Conservation (phyloP, 53 echinoderm and acorn worm genomes). For the Antedon mediterranea region DNA sequence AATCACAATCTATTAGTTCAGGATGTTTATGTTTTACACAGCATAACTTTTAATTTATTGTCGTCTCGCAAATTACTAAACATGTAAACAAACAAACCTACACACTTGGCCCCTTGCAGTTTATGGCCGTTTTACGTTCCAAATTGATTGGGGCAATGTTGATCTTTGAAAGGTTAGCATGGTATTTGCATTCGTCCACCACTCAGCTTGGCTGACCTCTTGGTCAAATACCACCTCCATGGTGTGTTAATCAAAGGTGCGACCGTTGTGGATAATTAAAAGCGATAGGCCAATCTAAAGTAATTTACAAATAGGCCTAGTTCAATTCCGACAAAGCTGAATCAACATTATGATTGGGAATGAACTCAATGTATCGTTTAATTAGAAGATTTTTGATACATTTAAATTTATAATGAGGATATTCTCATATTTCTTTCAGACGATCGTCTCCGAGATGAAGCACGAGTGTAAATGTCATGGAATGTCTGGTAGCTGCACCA, state of each 20-base stretch:
- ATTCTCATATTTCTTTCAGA: slow-evolving; percentile 30
- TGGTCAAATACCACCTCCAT: not conserved
- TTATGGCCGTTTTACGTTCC: no score
- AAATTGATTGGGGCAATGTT: no score
- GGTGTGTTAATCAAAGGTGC: not conserved
- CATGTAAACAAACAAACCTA: no score
- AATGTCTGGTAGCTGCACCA: slow-evolving; percentile 92
- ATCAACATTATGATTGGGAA: not conserved
- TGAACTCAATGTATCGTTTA: not conserved
- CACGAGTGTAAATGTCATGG: slow-evolving; percentile 94
- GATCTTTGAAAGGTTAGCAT: not conserved
- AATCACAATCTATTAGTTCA: no score
- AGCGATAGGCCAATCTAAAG: not conserved
- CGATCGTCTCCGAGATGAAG: slow-evolving; percentile 63
- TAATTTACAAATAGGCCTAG: not conserved
- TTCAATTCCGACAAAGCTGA: not conserved
- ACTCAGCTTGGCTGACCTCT: not conserved
- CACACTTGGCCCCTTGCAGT: no score
- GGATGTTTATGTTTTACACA: no score
- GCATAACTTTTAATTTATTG: no score
- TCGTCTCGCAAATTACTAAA: no score
- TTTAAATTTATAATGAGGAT: not conserved
- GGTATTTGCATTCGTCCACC: not conserved
- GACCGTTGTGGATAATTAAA: not conserved
- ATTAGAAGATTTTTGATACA: not conserved